Percentiles rank a stretch among this genome's conserved stretches.
Conservation (phyloP, 2,797 vertebrate species). For the Lagorchestes hirsutus region DNA sequence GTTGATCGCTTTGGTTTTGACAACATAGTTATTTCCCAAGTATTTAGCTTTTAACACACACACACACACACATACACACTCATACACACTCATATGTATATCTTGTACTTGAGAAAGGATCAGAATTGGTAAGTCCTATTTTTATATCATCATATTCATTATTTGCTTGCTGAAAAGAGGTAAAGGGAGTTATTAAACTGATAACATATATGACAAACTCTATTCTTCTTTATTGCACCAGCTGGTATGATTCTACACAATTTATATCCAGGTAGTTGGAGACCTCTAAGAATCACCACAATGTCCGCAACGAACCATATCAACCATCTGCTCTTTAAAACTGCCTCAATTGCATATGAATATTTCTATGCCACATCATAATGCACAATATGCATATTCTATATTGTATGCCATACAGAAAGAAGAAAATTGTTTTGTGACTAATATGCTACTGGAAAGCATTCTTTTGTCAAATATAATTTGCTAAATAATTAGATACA, state of each 20-base stretch:
- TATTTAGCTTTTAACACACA: neutral
- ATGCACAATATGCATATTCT: neutral
- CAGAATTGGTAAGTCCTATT: neutral
- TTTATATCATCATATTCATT: neutral
- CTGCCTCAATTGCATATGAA: neutral
- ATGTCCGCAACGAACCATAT: neutral
- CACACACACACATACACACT: neutral
- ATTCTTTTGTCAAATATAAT: neutral
- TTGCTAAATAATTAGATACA: neutral
- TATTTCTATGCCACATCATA: neutral
- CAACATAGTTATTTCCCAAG: neutral
- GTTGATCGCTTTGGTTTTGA: neutral
- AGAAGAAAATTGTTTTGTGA: neutral
- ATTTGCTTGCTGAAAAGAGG: neutral
- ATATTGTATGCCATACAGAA: neutral
- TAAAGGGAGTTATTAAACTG: neutral
- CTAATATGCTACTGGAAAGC: neutral
- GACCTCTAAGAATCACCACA: neutral
- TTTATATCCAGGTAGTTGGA: neutral
- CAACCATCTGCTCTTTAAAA: neutral
- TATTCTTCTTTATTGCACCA: neutral
- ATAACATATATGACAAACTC: neutral
- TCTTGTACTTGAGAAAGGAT: neutral
- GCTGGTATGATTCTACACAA: neutral
- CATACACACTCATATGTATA: neutral